Percentiles rank a stretch among this genome's conserved stretches.
Evolutionary conservation across 2,888 invertebrate genomes (phyloP).

Genomic region (Eurois occulta): DNA sequence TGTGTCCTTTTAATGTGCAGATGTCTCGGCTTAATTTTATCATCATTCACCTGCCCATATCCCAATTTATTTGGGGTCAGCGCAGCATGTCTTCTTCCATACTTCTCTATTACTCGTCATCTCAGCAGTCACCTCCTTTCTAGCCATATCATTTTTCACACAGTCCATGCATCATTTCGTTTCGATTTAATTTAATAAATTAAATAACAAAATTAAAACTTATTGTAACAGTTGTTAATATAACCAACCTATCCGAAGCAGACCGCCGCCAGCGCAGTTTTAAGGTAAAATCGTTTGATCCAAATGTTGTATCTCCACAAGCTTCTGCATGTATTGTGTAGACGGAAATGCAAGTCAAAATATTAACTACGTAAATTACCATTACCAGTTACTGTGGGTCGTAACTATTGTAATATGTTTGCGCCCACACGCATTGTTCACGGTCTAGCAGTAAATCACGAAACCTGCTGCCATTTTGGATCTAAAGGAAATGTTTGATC

Average conservation of each 20-base stretch:
- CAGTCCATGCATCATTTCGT: too few species aligned
- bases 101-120: too few species aligned
- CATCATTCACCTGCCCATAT: too few species aligned
- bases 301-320: neutral
- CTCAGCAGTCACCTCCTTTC: too few species aligned
- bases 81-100: too few species aligned
- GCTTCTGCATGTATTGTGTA: neutral
- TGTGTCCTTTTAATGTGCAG: neutral
- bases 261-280: too few species aligned
- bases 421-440: conserved; percentile 21
- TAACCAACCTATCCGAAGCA: too few species aligned
- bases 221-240: neutral
- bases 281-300: neutral
- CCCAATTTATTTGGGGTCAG: too few species aligned
- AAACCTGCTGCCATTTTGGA: neutral
- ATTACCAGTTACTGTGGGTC: conserved; percentile 20
- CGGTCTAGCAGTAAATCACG: conserved; percentile 29
- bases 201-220: neutral
- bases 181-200: neutral
- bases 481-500: conserved; percentile 1
- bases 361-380: conserved; percentile 6
- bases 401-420: conserved; percentile 37
- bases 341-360: conserved; percentile 28
- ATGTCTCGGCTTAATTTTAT: neutral
- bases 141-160: too few species aligned